Evolutionary conservation across 2,113 vertebrate species (phyloP).

Genomic region (Chamaea fasciata): DNA sequence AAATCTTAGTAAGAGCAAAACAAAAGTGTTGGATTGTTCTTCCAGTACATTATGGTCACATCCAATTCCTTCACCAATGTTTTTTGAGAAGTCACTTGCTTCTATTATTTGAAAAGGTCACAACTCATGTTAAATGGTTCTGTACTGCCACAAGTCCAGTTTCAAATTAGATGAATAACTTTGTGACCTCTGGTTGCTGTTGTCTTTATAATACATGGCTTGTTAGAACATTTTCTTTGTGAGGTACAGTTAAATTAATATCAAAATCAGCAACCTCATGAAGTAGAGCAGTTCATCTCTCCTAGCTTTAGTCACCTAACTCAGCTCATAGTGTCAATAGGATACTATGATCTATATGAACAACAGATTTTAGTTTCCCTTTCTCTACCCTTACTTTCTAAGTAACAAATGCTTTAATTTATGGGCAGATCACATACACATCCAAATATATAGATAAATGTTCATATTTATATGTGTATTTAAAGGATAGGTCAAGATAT

Average conservation of each 20-base stretch:
- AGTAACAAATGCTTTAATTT: not conserved
- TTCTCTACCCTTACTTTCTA: not conserved
- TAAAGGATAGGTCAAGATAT: not conserved
- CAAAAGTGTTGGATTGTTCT: not conserved
- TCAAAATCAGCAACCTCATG: not conserved
- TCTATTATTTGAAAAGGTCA: not conserved
- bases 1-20: constrained; percentile 3
- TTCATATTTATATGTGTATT: not conserved
- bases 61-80: not conserved
- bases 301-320: not conserved
- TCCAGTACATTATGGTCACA: not conserved
- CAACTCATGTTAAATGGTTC: not conserved
- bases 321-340: not conserved
- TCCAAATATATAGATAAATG: not conserved
- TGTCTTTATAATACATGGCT: not conserved
- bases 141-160: not conserved
- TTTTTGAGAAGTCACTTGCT: not conserved
- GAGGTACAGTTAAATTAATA: not conserved
- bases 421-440: not conserved
- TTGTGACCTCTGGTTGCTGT: not conserved
- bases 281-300: not conserved
- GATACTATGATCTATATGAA: not conserved
- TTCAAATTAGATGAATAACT: not conserved
- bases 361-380: not conserved
- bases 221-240: not conserved